Percentiles rank a stretch among this genome's conserved stretches.
phyloP scores from a whole-genome alignment of 2,113 vertebrate species.

The Lophotis ruficrista region DNA sequence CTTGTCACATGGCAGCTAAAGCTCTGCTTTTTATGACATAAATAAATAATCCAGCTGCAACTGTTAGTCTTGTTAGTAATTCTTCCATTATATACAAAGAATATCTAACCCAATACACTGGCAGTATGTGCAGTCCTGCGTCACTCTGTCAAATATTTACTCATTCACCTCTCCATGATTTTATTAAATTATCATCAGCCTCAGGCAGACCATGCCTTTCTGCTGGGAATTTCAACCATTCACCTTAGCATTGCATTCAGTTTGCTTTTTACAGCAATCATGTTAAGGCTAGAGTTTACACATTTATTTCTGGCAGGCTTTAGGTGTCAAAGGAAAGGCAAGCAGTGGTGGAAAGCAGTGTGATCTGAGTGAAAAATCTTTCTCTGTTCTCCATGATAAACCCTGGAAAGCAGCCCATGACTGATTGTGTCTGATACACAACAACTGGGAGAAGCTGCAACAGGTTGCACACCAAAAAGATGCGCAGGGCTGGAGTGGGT shows the following conservation, averaged over 20 bases:
- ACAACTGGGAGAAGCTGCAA: neutral
- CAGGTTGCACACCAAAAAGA: neutral
- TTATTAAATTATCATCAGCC: neutral
- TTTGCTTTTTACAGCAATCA: neutral
- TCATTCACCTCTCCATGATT: neutral
- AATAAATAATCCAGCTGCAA: neutral
- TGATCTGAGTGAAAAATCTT: neutral
- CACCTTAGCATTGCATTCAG: neutral
- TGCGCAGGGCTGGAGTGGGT: neutral
- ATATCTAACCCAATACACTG: neutral
- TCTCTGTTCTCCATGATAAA: neutral
- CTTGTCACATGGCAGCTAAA: neutral
- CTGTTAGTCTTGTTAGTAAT: neutral
- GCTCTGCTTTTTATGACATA: neutral
- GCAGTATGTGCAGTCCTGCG: neutral
- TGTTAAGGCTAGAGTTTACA: neutral
- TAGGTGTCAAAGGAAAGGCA: neutral
- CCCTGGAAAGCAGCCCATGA: neutral
- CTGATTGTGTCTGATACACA: neutral
- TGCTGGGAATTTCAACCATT: neutral
- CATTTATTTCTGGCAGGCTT: neutral
- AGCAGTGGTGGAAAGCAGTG: neutral
- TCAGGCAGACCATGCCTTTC: neutral
- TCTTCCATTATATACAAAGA: neutral
- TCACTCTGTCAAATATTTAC: neutral